Base-by-base conservation (phyloP, 2,113 vertebrate genomes). In the Tetraodon nigroviridis region DNA sequence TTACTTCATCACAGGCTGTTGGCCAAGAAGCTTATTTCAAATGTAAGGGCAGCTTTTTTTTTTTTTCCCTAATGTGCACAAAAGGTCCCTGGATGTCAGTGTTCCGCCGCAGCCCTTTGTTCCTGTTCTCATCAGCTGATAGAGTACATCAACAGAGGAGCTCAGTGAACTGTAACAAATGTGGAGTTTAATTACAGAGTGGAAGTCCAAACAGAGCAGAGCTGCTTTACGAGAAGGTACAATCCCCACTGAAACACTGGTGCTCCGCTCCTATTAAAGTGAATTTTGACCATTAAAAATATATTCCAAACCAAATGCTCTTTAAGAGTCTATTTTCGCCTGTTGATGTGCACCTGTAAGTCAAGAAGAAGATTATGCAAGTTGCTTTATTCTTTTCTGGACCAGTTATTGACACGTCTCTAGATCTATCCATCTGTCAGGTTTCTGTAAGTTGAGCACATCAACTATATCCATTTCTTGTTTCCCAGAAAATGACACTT, bases 161-260 rank as follows among this genome's bases (percentile, higher is more conserved):
- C 42, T 52, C 66, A 66, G 66, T 37, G 29, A 62, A 44, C 29
- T 20, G 13, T 64, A 44, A 58, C 53, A 72, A 64, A 64, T 16
- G 4, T 54, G 22, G 47, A 17, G 37, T 61, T 73, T 44, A 50
- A 58, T 63, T 49, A 61, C 27, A 22, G 18, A 58, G 8, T 46
- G 51, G 24, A 56, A 70, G 42, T 2, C n/a, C 51, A 61, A 51
- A 41, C 17, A 18, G 46, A 65, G 49, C 51, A 56, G 22, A 56
- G 55, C 51, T 45, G 51, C 13, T 55, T 21, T 22, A 14, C 6
- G 6, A 16, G 37, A 19, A 40, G 29, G 47, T 22, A 65, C 32
- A 27, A 48, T 20, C 18, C 20, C 32, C 6, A 10, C 32, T 37
- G 32, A 37, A 37, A 12, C 11, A 37, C 12, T 37, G 1, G 32